Evolutionary conservation across 2,888 invertebrate species (phyloP), one percentile per base, ranked within the genome.

Genomic region (Morinoia aosen): DNA sequence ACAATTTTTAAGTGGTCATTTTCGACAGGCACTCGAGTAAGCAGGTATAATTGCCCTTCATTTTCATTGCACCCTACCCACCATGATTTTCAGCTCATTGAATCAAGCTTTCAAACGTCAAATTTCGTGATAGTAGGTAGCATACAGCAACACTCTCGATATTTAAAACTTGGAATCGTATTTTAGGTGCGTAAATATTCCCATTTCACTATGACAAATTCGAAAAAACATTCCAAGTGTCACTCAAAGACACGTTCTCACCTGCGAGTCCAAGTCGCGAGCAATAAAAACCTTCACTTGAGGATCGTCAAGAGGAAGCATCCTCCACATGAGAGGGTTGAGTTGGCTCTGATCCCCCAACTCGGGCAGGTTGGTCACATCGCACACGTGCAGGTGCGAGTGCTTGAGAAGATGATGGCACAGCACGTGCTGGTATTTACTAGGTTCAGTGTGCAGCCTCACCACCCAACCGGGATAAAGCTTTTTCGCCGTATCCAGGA

Each of bases 211-310:
- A 76, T 2, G 25, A 76, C 14, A 25, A 16, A 64, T 5, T 64
- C 19, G 5, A 64, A 25, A 5, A 64, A 19, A 5, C 25, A 5
- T 64, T 19, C 12, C 5, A 5, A 64, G 25, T 5, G 14, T 12
- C 58, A 39, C 88, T 12, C 39, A n/a, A 14, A 12, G 88, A 88
- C 39, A 0, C 88, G 39, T 14, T 33, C 90, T 90, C 25, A 90
- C 90, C 90, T 90, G 12, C 11, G 96, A 96, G 95, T 97, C 97
- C 94, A 97, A 76, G 91, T 97, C 97, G 57, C 97, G 95, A 5
- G 95, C 95, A 19, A 97, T 33, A 76, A 97, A 96, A 10, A 95
- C 93, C 25, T 96, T 96, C 58, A 97, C 97, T n/a, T 96, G 94
- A 5, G 96, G 96, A 90, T 97, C 97, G 12, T 95, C 90, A 94